These are phyloP conservation scores for Cheilosia vernalis DNA, from an alignment of 2,888 invertebrate species.

Conservation along the genomic window DNA sequence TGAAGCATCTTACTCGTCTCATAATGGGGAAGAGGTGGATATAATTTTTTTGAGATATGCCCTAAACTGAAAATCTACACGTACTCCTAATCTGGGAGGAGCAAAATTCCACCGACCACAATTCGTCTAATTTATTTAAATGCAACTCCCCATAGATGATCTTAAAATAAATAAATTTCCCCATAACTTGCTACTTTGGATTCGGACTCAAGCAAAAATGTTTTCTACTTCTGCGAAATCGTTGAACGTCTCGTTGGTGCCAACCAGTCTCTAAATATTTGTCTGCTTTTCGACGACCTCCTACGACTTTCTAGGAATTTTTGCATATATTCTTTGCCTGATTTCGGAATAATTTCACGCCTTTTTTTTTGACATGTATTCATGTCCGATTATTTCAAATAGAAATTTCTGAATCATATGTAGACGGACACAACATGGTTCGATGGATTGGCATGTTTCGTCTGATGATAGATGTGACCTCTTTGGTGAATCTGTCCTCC, in stretches of 20 bases:
- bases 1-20: too few species aligned
- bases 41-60: too few species aligned
- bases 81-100: too few species aligned
- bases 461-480: background rate
- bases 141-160: too few species aligned
- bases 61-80: too few species aligned
- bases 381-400: background rate
- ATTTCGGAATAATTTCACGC: background rate
- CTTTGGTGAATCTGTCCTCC: too few species aligned
- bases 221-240: background rate
- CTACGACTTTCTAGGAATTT: background rate
- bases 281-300: background rate
- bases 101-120: too few species aligned
- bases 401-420: background rate
- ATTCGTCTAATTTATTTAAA: too few species aligned
- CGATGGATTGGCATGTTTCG: background rate
- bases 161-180: background rate
- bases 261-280: conserved; percentile 11
- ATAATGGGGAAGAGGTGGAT: too few species aligned
- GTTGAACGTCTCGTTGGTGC: conserved; percentile 1
- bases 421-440: background rate
- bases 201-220: too few species aligned
- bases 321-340: background rate
- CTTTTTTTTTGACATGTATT: background rate
- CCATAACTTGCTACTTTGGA: too few species aligned